These are phyloP conservation scores for Malthinus flaveolus DNA, from an alignment of 2,888 invertebrate genomes.

Conservation along the genomic window DNA sequence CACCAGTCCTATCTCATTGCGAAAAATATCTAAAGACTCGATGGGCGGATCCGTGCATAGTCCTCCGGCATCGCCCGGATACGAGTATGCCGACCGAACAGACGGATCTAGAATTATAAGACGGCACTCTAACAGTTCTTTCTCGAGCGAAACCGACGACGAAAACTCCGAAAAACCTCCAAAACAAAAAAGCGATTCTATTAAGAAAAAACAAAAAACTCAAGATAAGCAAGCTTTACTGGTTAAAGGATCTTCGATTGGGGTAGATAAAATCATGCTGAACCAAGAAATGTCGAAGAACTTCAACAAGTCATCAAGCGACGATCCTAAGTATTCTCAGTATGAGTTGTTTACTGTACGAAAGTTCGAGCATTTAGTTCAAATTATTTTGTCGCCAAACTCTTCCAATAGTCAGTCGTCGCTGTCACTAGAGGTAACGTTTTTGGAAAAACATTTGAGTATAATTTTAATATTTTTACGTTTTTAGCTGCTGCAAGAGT, in stretches of 20 bases:
- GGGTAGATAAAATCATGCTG: constrained; percentile 12
- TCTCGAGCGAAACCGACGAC: constrained; percentile 57
- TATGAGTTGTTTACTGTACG: constrained; percentile 62
- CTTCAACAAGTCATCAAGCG: constrained; percentile 36
- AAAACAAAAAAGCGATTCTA: background rate
- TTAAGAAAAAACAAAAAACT: constrained; percentile 8
- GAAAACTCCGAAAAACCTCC: constrained; percentile 1
- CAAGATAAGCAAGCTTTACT: background rate
- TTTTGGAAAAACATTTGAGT: background rate
- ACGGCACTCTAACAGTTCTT: constrained; percentile 82
- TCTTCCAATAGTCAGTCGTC: background rate
- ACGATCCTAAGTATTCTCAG: constrained; percentile 28
- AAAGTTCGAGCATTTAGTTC: constrained; percentile 63
- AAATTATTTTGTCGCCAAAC: constrained; percentile 57
- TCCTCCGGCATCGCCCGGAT: constrained; percentile 63
- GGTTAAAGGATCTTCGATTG: background rate
- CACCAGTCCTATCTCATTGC: constrained; percentile 32
- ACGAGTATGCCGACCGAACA: constrained; percentile 61
- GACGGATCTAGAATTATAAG: constrained; percentile 82
- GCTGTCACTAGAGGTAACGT: constrained; percentile 11
- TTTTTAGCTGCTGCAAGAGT: constrained; percentile 73
- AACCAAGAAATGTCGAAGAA: constrained; percentile 26
- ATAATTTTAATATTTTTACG: constrained; percentile 10
- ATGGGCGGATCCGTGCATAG: constrained; percentile 48
- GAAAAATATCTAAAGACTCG: constrained; percentile 54